Evolutionary conservation across 2,113 vertebrate species (phyloP).

Genomic region (Grammomys dolichurus): DNA sequence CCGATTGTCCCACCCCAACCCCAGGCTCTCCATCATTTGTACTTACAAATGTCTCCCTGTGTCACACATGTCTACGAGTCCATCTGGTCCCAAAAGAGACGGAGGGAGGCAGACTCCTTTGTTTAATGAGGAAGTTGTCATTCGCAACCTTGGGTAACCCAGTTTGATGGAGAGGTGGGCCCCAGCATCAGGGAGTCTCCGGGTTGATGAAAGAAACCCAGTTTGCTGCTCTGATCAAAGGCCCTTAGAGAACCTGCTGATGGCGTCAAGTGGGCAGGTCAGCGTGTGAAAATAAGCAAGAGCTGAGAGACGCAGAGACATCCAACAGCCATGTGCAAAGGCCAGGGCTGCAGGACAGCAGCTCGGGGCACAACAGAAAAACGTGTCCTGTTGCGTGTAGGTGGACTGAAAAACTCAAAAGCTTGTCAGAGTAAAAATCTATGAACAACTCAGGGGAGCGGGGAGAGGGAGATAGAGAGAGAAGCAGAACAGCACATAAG

Average conservation of each 20-base stretch:
- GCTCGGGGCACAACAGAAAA: not conserved
- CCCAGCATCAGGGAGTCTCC: conserved; percentile 25
- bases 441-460: not conserved
- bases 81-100: conserved; percentile 1
- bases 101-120: not conserved
- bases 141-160: conserved; percentile 29
- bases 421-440: not conserved
- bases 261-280: conserved; percentile 51
- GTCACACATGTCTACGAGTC: not conserved
- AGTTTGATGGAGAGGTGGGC: conserved; percentile 42
- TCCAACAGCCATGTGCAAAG: not conserved
- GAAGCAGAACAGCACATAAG: not conserved
- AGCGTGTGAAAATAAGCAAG: conserved; percentile 62
- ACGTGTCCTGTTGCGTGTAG: not conserved
- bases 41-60: not conserved
- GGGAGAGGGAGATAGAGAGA: not conserved
- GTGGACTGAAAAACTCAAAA: not conserved
- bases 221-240: conserved; percentile 67
- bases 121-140: conserved; percentile 44
- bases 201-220: conserved; percentile 62
- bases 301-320: not conserved
- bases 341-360: not conserved
- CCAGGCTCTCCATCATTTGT: not conserved
- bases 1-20: not conserved
- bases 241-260: conserved; percentile 53